Evolutionary conservation across 2,888 invertebrate genomes (phyloP), one percentile per base, ranked within the genome.

Genomic region (Eulithis testata): DNA sequence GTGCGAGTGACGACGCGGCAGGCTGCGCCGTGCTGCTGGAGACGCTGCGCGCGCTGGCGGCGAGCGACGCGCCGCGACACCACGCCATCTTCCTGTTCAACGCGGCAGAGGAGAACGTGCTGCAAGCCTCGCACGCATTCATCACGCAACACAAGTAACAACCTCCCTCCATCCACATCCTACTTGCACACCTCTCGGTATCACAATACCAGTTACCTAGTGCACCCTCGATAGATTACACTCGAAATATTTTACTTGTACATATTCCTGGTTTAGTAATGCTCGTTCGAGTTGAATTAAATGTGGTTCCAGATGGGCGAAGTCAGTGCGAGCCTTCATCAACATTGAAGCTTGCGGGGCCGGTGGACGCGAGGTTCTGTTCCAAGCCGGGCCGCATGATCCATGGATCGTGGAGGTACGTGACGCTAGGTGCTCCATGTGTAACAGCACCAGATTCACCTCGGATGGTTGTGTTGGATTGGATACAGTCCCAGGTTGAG

Each of bases 331-430:
- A 75, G 96, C 96, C 2, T 97, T 98, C 89, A 94, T 98, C 71
- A 98, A 98, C 93, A 86, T 98, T 65, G 98, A 98, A 89, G 97
- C 97, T 65, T 97, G 97, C 84, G 98, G 98, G 63, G 96, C 97
- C 55, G 98, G 97, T 62, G 98, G 97, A 0, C 94, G 97, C 78
- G 97, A 98, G 91, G 94, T 97, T 68, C 93, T 98, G 61, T 98
- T 98, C 90, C 98, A 98, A 92, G 96, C 96, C 52, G 97, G 97
- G 3, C 97, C 97, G 14, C 93, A 94, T 76, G 94, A 95, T 86
- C 95, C 95, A 49, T 95, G 95, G 96, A 91, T 96, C 44, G 82
- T 47, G 21, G 47, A 47, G 47, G 47, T 47, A 49, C 21, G 45
- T 21, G 3, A 8, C 21, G 47, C 49, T 12, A 21, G 1, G 21